Conservation (phyloP, 1,140 invertebrate species). For the Leptopilina clavipes region DNA sequence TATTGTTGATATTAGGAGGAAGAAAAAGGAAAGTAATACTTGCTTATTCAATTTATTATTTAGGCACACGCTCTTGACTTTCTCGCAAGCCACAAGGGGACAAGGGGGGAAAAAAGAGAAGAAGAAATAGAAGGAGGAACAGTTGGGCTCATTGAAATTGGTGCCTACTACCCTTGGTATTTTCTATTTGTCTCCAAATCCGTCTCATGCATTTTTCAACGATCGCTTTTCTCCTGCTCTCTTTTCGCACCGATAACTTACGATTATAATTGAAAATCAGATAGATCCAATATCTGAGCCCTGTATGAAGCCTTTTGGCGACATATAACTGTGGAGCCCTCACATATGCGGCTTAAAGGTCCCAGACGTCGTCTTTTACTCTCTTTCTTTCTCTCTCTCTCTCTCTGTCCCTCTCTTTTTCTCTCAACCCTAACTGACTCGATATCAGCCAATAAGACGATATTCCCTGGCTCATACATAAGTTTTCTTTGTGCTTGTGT, state of each 20-base stretch:
- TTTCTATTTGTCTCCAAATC: slow-evolving; percentile 17
- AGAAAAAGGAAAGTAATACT: not conserved
- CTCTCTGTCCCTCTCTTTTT: slow-evolving; percentile 23
- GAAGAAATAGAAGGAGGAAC: not conserved
- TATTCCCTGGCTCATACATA: slow-evolving; percentile 40
- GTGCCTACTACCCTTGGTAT: slow-evolving; percentile 3
- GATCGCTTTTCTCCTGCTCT: not conserved
- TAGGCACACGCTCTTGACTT: not conserved
- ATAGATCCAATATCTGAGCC: slow-evolving; percentile 57
- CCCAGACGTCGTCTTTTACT: slow-evolving; percentile 40
- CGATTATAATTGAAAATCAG: slow-evolving; percentile 63
- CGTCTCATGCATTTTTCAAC: slow-evolving; percentile 28
- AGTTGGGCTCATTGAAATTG: slow-evolving; percentile 13
- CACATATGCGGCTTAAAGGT: slow-evolving; percentile 43
- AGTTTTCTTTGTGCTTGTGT: slow-evolving; percentile 26
- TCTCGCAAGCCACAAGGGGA: not conserved
- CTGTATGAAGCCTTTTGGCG: slow-evolving; percentile 33
- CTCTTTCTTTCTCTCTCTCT: not conserved
- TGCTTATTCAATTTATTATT: slow-evolving; percentile 28
- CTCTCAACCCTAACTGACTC: slow-evolving; percentile 35
- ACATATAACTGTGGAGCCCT: slow-evolving; percentile 47
- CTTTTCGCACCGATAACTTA: slow-evolving; percentile 12
- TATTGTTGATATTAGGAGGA: not conserved
- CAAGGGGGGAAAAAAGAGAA: no score
- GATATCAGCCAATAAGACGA: slow-evolving; percentile 61